phyloP scores from a whole-genome alignment of 2,888 invertebrate species.

The Cactoblastis cactorum region DNA sequence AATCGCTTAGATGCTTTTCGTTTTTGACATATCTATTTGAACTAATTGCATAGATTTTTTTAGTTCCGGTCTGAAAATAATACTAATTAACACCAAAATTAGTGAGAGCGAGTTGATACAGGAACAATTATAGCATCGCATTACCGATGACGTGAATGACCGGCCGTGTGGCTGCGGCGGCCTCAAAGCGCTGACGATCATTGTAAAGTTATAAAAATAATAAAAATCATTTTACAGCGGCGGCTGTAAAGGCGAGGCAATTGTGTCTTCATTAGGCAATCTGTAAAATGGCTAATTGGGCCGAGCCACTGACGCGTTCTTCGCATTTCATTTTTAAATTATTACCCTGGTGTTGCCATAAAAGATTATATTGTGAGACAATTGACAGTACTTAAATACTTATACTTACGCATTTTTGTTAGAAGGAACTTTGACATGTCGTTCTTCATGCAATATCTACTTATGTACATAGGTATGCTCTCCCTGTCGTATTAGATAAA shows the following conservation, averaged over 20 bases:
- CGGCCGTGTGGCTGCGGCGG: conserved; percentile 30
- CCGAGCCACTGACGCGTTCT: conserved; percentile 9
- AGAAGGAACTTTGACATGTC: background rate
- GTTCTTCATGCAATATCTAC: too few species aligned
- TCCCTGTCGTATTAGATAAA: too few species aligned
- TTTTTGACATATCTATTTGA: too few species aligned
- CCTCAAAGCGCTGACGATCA: conserved; percentile 43
- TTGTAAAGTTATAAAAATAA: conserved; percentile 55
- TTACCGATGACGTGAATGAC: background rate
- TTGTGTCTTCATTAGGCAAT: conserved; percentile 54
- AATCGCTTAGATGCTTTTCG: too few species aligned
- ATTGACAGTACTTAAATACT: background rate
- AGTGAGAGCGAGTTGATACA: too few species aligned
- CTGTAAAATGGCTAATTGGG: conserved; percentile 42
- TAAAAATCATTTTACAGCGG: conserved; percentile 40
- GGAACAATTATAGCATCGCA: background rate
- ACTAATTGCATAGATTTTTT: too few species aligned
- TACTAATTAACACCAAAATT: too few species aligned
- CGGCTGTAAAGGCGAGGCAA: conserved; percentile 41
- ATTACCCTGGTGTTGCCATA: conserved; percentile 4
- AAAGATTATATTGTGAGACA: conserved; percentile 1
- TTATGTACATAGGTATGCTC: too few species aligned
- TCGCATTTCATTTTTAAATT: background rate
- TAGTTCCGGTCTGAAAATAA: too few species aligned
- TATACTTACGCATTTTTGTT: background rate